These are phyloP conservation scores for Drosophila monieri DNA, from an alignment of 2,888 invertebrate species.

Conservation along the genomic window DNA sequence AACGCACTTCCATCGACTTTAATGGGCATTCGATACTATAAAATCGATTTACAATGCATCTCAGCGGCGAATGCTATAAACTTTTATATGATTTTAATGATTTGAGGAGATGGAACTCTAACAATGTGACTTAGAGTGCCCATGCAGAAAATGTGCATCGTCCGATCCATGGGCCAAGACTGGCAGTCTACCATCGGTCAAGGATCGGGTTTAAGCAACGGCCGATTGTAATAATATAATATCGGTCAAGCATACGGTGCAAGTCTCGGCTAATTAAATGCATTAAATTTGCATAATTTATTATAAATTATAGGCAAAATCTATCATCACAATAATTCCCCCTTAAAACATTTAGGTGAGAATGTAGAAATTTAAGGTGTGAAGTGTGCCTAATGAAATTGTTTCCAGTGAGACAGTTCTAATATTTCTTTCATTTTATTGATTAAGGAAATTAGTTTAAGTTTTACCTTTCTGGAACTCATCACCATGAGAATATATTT, in stretches of 20 bases:
- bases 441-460: neutral
- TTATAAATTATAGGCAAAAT: no score
- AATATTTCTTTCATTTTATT: neutral
- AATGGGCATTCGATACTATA: slow-evolving; percentile 1
- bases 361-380: neutral
- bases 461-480: neutral
- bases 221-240: no score
- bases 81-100: neutral
- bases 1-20: slow-evolving; percentile 8
- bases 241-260: no score
- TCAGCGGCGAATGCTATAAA: slow-evolving; percentile 18
- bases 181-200: no score
- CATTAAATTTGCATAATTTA: no score
- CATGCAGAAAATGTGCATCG: no score
- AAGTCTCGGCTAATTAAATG: no score
- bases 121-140: no score
- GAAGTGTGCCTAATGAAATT: neutral
- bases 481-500: neutral
- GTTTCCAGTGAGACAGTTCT: neutral
- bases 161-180: no score
- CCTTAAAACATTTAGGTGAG: no score
- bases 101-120: neutral
- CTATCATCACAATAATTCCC: no score
- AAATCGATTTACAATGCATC: slow-evolving; percentile 45
- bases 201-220: no score